Percentiles rank a stretch among this genome's conserved stretches.
phyloP scores from a whole-genome alignment of 64 coral and sea anemone species.

The Anthopleura sola region DNA sequence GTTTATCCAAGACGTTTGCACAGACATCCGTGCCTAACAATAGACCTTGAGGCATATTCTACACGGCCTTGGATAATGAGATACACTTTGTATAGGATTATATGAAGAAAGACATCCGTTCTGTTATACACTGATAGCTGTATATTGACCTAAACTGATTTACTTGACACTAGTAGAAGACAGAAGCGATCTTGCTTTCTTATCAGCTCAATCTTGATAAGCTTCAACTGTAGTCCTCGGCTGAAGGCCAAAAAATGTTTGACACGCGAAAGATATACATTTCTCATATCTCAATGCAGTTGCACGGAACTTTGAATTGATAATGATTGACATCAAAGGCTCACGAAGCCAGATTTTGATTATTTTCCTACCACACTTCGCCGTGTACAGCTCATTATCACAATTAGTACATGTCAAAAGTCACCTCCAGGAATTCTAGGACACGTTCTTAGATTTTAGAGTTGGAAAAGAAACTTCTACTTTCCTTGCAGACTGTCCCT shows the following conservation, averaged over 20 bases:
- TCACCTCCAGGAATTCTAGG: not conserved
- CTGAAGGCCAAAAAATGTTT: not conserved
- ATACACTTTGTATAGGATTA: not conserved
- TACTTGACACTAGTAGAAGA: not conserved
- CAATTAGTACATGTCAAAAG: not conserved
- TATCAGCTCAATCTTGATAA: not conserved
- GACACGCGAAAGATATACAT: not conserved
- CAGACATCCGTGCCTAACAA: no score
- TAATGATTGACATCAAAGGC: not conserved
- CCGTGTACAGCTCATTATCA: not conserved
- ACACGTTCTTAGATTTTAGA: not conserved
- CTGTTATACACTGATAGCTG: not conserved
- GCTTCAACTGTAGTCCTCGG: not conserved
- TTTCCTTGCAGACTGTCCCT: no score
- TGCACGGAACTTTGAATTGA: not conserved
- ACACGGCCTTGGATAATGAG: no score
- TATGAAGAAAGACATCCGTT: not conserved
- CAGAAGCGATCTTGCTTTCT: not conserved
- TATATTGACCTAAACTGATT: not conserved
- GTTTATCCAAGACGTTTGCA: no score
- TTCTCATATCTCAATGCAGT: not conserved
- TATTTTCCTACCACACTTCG: not conserved
- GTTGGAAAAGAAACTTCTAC: no score
- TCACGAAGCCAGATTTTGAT: not conserved
- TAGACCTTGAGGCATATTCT: no score